These are phyloP conservation scores for Bubo bubo DNA, from an alignment of 2,113 vertebrate species.

Conservation along the genomic window DNA sequence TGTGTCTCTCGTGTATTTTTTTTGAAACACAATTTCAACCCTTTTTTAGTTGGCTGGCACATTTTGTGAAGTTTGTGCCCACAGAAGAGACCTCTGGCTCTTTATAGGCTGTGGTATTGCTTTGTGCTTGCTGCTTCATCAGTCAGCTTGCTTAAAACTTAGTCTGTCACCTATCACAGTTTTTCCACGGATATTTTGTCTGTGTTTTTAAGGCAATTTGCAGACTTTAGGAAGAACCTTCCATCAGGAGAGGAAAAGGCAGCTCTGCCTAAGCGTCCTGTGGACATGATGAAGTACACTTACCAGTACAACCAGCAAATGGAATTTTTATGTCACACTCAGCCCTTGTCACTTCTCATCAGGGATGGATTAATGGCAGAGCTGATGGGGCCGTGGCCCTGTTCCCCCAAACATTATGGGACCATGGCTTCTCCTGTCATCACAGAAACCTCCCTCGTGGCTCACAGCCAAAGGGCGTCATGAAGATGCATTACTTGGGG, in stretches of 20 bases:
- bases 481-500: neutral
- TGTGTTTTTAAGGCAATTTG: neutral
- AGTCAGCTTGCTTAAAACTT: neutral
- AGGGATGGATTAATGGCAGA: neutral
- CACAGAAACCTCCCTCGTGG: neutral
- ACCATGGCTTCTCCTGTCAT: neutral
- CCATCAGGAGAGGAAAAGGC: neutral
- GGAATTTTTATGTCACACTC: neutral
- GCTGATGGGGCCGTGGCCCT: neutral
- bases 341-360: neutral
- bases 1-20: neutral
- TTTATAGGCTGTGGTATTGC: neutral
- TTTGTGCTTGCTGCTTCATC: neutral
- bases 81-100: neutral
- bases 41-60: neutral
- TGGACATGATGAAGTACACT: neutral
- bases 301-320: neutral
- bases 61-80: neutral
- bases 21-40: neutral
- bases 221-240: neutral
- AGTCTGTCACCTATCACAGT: neutral
- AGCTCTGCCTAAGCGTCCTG: neutral
- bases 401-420: rapidly evolving
- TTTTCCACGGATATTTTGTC: neutral
- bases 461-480: neutral